phyloP scores from a whole-genome alignment of 2,113 vertebrate genomes.

The Mormyrus lacerda region DNA sequence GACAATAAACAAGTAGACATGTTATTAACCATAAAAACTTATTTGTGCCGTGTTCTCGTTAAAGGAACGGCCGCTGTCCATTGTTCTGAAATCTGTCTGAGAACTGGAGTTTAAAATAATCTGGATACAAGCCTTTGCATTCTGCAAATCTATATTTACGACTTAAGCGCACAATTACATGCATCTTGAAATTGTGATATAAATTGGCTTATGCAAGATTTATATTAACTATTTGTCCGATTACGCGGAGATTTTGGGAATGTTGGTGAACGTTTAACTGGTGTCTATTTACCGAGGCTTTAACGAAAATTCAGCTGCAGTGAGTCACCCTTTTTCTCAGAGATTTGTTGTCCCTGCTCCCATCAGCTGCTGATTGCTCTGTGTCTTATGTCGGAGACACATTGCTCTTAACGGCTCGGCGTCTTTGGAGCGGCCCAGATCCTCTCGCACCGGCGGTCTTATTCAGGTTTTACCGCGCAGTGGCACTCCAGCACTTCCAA shows the following conservation, averaged over 20 bases:
- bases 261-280: neutral
- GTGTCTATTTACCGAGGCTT: neutral
- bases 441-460: constrained; percentile 24
- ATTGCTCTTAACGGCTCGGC: neutral
- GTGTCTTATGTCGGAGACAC: neutral
- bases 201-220: neutral
- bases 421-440: neutral
- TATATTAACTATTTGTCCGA: neutral
- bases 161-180: neutral
- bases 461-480: constrained; percentile 57
- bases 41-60: neutral
- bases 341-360: neutral
- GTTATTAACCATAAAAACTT: neutral
- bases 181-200: neutral
- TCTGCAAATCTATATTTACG: neutral
- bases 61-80: neutral
- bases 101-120: neutral
- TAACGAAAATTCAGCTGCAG: neutral
- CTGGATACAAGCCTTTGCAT: neutral
- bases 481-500: constrained; percentile 71
- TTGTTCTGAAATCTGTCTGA: neutral
- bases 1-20: neutral
- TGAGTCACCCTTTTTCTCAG: neutral
- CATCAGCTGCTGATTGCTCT: neutral
- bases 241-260: neutral